These are phyloP conservation scores for Liasis olivaceus DNA, from an alignment of 2,797 vertebrate species.

Conservation along the genomic window DNA sequence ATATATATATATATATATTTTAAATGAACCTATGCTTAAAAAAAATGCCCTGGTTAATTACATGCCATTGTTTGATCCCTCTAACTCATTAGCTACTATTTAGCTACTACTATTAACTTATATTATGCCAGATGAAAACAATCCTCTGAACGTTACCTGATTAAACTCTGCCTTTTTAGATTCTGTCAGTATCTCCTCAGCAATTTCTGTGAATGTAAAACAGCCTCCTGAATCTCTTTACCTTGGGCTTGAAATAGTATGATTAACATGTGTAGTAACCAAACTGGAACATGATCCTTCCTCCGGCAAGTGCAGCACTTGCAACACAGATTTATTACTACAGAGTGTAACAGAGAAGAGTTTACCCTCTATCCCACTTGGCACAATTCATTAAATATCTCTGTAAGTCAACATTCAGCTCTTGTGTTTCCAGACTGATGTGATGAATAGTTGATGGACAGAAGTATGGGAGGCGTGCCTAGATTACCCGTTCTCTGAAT, in stretches of 20 bases:
- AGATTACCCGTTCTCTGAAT: background rate
- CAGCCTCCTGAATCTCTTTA: constrained; percentile 63
- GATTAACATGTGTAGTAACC: constrained; percentile 71
- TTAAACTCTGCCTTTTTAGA: constrained; percentile 52
- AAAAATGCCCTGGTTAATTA: constrained; percentile 44
- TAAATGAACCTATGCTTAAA: constrained; percentile 49
- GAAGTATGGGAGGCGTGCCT: background rate
- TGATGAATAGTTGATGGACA: background rate
- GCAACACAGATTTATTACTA: background rate
- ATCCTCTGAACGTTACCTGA: constrained; percentile 64
- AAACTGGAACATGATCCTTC: constrained; percentile 31
- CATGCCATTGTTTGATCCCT: constrained; percentile 65
- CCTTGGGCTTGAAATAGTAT: constrained; percentile 66
- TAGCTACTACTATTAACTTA: constrained; percentile 42
- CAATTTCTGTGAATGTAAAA: constrained; percentile 59
- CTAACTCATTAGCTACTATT: constrained; percentile 48
- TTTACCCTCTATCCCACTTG: background rate
- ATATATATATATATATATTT: constrained; percentile 22
- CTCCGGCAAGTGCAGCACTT: background rate
- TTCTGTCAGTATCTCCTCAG: constrained; percentile 48
- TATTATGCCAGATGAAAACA: constrained; percentile 61
- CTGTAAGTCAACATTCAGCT: background rate
- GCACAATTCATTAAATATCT: background rate
- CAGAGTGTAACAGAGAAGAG: background rate
- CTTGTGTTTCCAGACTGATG: background rate